These are phyloP conservation scores for Pandemis corylana DNA, from an alignment of 2,888 invertebrate species.

Conservation along the genomic window DNA sequence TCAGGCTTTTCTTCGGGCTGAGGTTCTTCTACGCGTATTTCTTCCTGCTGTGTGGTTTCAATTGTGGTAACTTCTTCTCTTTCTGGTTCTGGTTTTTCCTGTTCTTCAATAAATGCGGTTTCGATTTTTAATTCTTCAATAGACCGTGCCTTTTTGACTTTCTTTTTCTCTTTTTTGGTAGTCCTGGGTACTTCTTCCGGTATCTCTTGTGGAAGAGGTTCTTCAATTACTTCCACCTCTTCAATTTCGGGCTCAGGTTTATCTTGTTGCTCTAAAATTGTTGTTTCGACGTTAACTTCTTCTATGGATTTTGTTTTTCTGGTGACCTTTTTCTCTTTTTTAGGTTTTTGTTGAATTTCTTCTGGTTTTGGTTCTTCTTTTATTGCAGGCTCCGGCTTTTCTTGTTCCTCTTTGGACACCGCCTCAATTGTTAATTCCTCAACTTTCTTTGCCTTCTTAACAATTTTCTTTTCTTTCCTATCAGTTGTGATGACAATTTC, in stretches of 20 bases:
- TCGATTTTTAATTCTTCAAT: constrained; percentile 6
- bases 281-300: constrained; percentile 53
- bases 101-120: background rate
- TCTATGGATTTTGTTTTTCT: constrained; percentile 60
- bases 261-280: constrained; percentile 57
- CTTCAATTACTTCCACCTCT: constrained; percentile 2
- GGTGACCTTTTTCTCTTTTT: constrained; percentile 16
- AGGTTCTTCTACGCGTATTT: background rate
- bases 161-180: constrained; percentile 1
- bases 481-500: constrained; percentile 46
- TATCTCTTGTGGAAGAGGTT: constrained; percentile 1
- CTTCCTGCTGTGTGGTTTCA: constrained; percentile 6
- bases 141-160: constrained; percentile 9
- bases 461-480: constrained; percentile 58
- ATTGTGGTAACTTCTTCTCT: constrained; percentile 2
- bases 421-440: constrained; percentile 55
- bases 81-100: constrained; percentile 3
- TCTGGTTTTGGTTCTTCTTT: background rate
- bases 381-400: constrained; percentile 51
- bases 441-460: constrained; percentile 35
- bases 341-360: background rate
- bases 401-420: constrained; percentile 54
- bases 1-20: constrained; percentile 4
- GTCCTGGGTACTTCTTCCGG: background rate
- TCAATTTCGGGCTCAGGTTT: background rate